Percentiles rank a stretch among this genome's conserved stretches.
These are phyloP conservation scores for Drosophila bunnanda DNA, from an alignment of 2,888 invertebrate genomes.

Conservation along the genomic window DNA sequence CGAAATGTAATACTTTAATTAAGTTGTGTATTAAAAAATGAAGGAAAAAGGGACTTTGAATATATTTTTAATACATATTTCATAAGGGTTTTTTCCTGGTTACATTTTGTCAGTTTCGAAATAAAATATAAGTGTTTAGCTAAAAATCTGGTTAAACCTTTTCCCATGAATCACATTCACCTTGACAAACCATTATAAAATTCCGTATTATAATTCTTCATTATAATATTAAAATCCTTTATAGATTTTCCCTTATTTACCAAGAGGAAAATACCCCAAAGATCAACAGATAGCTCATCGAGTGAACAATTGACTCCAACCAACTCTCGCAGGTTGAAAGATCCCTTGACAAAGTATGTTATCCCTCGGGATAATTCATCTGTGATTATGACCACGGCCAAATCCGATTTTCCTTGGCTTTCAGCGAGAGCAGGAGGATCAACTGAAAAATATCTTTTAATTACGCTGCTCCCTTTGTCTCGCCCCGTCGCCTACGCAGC, in stretches of 20 bases:
- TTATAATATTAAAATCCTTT: neutral
- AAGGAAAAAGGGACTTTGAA: neutral
- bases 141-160: too few relatives aligned
- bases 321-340: neutral
- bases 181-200: neutral
- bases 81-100: neutral
- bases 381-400: constrained; percentile 22
- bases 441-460: constrained; percentile 68
- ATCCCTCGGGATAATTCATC: constrained; percentile 20
- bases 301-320: constrained; percentile 13
- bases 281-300: constrained; percentile 4
- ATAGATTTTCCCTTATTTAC: neutral
- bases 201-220: neutral
- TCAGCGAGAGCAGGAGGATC: constrained; percentile 54
- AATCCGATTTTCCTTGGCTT: constrained; percentile 62
- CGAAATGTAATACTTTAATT: too few relatives aligned
- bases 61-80: neutral
- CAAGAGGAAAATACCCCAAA: neutral
- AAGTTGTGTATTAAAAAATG: neutral
- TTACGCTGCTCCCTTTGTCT: constrained; percentile 37
- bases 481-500: neutral
- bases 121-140: too few relatives aligned
- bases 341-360: constrained; percentile 2
- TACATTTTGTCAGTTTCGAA: too few relatives aligned
- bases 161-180: neutral